A percentile compares a stretch with the other conserved stretches of the same genome.
These are phyloP conservation scores for Momotus momota DNA, from an alignment of 2,797 vertebrate genomes.

Conservation along the genomic window DNA sequence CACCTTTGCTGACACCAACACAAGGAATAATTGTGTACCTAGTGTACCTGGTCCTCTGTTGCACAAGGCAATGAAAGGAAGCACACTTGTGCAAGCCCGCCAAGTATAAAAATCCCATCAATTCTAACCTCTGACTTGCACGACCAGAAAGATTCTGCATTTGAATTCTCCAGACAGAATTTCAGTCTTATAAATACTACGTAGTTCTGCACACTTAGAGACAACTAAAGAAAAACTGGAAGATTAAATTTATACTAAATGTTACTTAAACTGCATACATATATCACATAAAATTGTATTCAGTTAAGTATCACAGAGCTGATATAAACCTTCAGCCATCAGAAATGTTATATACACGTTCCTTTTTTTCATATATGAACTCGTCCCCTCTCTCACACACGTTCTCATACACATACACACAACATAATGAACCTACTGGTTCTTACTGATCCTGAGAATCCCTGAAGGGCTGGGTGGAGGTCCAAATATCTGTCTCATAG, in stretches of 20 bases:
- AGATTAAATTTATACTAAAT: background rate
- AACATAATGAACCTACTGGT: background rate
- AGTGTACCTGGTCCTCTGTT: background rate
- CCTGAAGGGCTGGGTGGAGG: background rate
- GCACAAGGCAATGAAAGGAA: background rate
- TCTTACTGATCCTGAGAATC: background rate
- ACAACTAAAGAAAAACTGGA: background rate
- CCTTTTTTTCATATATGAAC: background rate
- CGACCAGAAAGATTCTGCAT: background rate
- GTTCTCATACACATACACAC: background rate
- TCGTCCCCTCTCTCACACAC: background rate
- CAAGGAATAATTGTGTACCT: background rate
- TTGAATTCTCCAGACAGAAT: background rate
- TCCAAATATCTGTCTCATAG: background rate
- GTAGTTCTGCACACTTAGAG: background rate
- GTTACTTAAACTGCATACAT: background rate
- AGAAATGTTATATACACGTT: background rate
- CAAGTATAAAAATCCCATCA: background rate
- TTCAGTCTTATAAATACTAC: background rate
- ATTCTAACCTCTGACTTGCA: background rate
- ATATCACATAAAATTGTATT: background rate
- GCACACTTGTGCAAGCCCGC: background rate
- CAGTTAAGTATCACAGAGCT: background rate
- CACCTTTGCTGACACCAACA: background rate
- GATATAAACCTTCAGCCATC: background rate